Conservation (phyloP, 2,797 vertebrate genomes). For the Epinephelus malabaricus region DNA sequence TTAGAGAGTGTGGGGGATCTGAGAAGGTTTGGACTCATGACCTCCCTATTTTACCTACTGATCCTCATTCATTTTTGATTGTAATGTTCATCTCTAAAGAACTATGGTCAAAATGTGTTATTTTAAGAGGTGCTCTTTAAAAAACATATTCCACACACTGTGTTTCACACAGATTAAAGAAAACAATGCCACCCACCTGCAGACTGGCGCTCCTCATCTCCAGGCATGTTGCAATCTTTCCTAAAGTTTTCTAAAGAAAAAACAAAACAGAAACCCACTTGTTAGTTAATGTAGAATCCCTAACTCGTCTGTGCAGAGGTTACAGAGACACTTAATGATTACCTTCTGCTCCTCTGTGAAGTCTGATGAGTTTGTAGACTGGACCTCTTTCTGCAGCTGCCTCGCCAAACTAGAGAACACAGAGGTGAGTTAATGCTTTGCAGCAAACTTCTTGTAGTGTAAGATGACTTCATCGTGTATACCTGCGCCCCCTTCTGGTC, state of each 20-base stretch:
- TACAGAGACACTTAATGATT: conserved; percentile 39
- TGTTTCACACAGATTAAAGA: neutral
- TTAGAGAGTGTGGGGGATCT: no score
- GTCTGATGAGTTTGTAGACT: conserved; percentile 92
- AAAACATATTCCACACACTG: no score
- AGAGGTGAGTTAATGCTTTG: conserved; percentile 26
- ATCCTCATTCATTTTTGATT: no score
- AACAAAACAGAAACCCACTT: no score
- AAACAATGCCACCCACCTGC: conserved; percentile 87
- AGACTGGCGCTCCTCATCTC: conserved; percentile 96
- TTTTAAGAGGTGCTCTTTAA: no score
- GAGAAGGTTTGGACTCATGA: no score
- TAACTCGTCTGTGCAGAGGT: neutral
- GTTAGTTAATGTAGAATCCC: neutral
- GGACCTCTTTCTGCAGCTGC: conserved; percentile 97
- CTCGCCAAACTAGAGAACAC: conserved; percentile 91
- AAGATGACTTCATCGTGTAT: neutral
- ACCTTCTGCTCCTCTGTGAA: conserved; percentile 99
- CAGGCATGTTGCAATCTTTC: conserved; percentile 97
- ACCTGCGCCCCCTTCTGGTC: conserved; percentile 65
- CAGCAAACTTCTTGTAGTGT: neutral
- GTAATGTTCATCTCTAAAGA: no score
- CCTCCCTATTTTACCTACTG: no score
- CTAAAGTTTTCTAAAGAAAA: conserved; percentile 92
- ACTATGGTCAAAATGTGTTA: no score